Evolutionary conservation across 2,113 vertebrate genomes (phyloP).

Genomic region (Hepsetus odoe): DNA sequence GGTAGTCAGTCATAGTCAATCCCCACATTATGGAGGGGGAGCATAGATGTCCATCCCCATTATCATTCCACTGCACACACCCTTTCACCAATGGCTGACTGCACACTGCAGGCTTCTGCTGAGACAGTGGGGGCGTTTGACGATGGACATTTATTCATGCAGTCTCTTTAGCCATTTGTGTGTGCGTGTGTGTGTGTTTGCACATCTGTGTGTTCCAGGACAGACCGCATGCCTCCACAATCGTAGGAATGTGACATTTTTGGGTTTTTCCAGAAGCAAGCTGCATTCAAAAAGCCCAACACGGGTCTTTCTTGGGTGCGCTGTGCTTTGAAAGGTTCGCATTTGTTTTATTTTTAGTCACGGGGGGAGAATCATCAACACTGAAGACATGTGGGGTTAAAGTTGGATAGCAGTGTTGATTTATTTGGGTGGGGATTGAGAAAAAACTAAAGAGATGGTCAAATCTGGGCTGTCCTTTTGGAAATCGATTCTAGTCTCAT

Average conservation of each 20-base stretch:
- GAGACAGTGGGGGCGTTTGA: conserved; percentile 12
- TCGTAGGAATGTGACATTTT: neutral
- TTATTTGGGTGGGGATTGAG: too few relatives aligned
- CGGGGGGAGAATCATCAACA: too few relatives aligned
- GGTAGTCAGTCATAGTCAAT: conserved; percentile 30
- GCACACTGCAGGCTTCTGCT: neutral
- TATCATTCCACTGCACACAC: conserved; percentile 11
- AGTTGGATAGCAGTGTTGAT: too few relatives aligned
- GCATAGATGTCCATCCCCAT: neutral
- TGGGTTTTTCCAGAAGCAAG: too few relatives aligned
- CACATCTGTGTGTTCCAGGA: neutral
- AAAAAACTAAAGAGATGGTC: too few relatives aligned
- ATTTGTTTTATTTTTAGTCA: too few relatives aligned
- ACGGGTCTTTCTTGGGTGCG: too few relatives aligned
- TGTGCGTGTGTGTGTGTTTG: conserved; percentile 6
- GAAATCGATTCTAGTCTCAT: too few relatives aligned
- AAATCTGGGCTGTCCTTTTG: too few relatives aligned
- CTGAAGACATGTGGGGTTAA: too few relatives aligned
- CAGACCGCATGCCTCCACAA: neutral
- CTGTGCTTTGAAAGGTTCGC: too few relatives aligned
- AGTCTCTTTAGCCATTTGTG: conserved; percentile 43
- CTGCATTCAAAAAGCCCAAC: too few relatives aligned
- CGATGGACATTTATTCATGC: conserved; percentile 32
- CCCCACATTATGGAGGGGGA: neutral
- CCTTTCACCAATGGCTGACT: conserved; percentile 14